Evolutionary conservation across 2,888 invertebrate genomes (phyloP).

Genomic region (Clostera curtula): DNA sequence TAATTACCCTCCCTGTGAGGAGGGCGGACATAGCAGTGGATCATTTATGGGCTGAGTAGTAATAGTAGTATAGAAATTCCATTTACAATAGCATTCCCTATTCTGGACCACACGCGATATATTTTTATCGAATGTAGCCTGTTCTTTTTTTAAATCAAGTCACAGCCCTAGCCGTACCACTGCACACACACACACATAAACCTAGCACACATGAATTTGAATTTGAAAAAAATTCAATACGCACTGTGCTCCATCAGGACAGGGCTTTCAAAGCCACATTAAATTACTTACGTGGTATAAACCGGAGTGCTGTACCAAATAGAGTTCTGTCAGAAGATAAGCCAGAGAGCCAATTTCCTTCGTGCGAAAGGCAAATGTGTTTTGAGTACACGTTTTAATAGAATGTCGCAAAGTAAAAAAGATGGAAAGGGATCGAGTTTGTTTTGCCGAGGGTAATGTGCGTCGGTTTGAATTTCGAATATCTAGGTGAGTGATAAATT

Average conservation of each 20-base stretch:
- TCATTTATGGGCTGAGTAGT: too few relatives aligned
- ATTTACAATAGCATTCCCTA: too few relatives aligned
- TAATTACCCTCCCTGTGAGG: too few relatives aligned
- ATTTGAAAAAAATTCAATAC: conserved; percentile 15
- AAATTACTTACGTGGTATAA: conserved; percentile 30
- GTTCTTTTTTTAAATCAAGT: too few relatives aligned
- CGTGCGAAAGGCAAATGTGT: conserved; percentile 42
- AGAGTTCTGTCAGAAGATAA: conserved; percentile 36
- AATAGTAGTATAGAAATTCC: too few relatives aligned
- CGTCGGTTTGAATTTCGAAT: conserved; percentile 22
- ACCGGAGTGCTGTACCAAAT: conserved; percentile 25
- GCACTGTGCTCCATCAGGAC: conserved; percentile 11
- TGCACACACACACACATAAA: too few relatives aligned
- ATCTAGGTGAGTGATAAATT: conserved; percentile 34
- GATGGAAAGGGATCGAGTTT: conserved; percentile 32
- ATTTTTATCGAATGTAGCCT: too few relatives aligned
- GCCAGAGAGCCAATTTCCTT: conserved; percentile 43
- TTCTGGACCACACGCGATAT: too few relatives aligned
- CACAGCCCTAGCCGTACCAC: too few relatives aligned
- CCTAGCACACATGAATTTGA: too few relatives aligned
- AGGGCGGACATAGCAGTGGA: too few relatives aligned
- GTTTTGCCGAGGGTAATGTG: conserved; percentile 31
- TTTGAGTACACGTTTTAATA: conserved; percentile 42
- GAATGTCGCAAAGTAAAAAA: conserved; percentile 36
- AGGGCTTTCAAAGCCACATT: conserved; percentile 19